phyloP scores from a whole-genome alignment of 2,888 invertebrate genomes.

The Agonopterix subpropinquella region DNA sequence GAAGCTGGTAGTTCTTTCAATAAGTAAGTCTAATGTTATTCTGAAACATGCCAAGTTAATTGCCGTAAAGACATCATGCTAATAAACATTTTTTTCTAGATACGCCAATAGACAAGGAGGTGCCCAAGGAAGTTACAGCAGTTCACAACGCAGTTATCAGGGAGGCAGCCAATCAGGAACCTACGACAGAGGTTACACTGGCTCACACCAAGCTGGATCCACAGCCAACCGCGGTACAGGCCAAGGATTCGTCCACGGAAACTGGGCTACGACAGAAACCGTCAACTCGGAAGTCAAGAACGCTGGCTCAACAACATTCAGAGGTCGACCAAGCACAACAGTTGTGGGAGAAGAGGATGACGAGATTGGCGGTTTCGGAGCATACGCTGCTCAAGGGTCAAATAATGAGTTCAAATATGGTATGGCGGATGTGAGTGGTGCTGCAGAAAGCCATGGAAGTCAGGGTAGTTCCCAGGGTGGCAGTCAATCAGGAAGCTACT shows the following conservation, averaged over 20 bases:
- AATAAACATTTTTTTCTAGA: neutral
- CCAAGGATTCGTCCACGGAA: constrained; percentile 53
- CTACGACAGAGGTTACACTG: neutral
- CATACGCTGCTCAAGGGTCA: constrained; percentile 50
- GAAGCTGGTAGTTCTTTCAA: constrained; percentile 64
- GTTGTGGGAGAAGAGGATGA: constrained; percentile 60
- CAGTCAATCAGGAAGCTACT: constrained; percentile 14
- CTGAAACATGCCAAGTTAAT: neutral
- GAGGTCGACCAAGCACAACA: constrained; percentile 44
- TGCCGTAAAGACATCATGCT: neutral
- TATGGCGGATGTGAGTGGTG: constrained; percentile 50
- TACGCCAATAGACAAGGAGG: constrained; percentile 4
- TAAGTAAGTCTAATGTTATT: constrained; percentile 37
- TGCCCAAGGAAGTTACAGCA: constrained; percentile 20
- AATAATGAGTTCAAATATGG: constrained; percentile 62
- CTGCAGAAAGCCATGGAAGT: constrained; percentile 18
- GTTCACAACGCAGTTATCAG: constrained; percentile 3
- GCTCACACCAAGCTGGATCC: constrained; percentile 13
- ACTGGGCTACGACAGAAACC: constrained; percentile 66
- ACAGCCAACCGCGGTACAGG: constrained; percentile 14
- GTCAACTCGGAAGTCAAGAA: constrained; percentile 62
- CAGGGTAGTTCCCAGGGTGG: constrained; percentile 16
- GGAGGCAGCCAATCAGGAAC: neutral
- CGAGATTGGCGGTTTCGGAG: constrained; percentile 56
- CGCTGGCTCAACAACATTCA: constrained; percentile 51